These are phyloP conservation scores for Folsomia candida DNA, from an alignment of 2,888 invertebrate species.

Conservation along the genomic window DNA sequence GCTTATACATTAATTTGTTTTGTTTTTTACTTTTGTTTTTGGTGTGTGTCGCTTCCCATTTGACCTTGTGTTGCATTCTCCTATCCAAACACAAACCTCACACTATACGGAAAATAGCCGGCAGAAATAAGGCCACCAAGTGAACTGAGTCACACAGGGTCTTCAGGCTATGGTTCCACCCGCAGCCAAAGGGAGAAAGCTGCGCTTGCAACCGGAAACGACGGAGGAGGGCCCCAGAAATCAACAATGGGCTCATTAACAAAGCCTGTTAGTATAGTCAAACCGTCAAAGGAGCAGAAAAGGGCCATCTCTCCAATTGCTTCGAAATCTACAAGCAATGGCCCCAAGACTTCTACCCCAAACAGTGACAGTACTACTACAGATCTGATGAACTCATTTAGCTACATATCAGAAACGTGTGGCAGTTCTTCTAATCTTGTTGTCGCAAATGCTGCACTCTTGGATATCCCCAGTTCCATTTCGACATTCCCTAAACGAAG, in stretches of 20 bases:
- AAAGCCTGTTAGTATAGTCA: constrained; percentile 49
- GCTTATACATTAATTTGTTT: constrained; percentile 28
- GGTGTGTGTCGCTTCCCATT: constrained; percentile 25
- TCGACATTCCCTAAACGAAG: background rate
- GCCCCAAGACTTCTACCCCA: constrained; percentile 50
- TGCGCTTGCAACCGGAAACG: constrained; percentile 2
- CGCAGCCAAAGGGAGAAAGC: constrained; percentile 53
- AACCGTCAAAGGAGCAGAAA: constrained; percentile 44
- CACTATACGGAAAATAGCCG: constrained; percentile 4
- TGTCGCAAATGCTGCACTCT: background rate
- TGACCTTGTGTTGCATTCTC: constrained; percentile 16
- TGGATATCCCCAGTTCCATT: background rate
- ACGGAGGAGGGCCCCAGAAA: background rate
- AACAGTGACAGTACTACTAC: constrained; percentile 33
- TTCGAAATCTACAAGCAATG: background rate
- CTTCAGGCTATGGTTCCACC: constrained; percentile 59
- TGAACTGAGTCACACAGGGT: constrained; percentile 55
- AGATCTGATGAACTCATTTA: constrained; percentile 34
- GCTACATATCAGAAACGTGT: constrained; percentile 31
- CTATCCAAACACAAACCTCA: no score
- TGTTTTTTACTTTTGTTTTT: constrained; percentile 34
- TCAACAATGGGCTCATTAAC: constrained; percentile 20
- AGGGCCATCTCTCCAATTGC: constrained; percentile 8
- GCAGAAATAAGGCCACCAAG: constrained; percentile 53
- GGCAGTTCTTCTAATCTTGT: constrained; percentile 17